Evolutionary conservation across 2,888 invertebrate species (phyloP).

Genomic region (Agrotis segetum): DNA sequence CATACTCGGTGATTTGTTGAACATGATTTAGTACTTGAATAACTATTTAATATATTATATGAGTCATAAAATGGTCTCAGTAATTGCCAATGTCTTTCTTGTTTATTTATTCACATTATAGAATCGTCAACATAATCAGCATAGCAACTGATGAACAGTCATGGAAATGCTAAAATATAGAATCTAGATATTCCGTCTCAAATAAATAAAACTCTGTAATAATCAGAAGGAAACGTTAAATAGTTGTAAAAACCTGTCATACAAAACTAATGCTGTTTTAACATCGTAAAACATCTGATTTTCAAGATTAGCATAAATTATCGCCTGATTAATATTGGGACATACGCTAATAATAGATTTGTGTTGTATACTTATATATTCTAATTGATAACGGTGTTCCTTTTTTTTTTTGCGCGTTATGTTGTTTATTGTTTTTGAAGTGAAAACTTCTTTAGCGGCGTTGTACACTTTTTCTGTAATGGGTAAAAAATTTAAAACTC

Average conservation of each 20-base stretch:
- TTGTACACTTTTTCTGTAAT: too few relatives aligned
- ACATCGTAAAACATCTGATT: slow-evolving; percentile 35
- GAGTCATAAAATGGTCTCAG: too few relatives aligned
- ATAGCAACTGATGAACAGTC: not conserved
- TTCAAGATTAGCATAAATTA: slow-evolving; percentile 33
- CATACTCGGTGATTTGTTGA: too few relatives aligned
- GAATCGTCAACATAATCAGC: too few relatives aligned
- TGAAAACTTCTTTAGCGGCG: too few relatives aligned
- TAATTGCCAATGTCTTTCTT: too few relatives aligned
- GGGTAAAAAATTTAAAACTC: too few relatives aligned
- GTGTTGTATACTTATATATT: not conserved
- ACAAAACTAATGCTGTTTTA: slow-evolving; percentile 37
- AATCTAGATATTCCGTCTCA: slow-evolving; percentile 1
- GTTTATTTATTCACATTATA: too few relatives aligned
- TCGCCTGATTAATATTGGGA: slow-evolving; percentile 29
- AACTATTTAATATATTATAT: too few relatives aligned
- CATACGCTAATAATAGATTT: slow-evolving; percentile 18
- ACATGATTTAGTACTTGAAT: too few relatives aligned
- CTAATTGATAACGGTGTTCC: slow-evolving; percentile 20
- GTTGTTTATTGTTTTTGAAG: slow-evolving; percentile 16
- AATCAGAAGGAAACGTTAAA: slow-evolving; percentile 23
- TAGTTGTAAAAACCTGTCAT: slow-evolving; percentile 43
- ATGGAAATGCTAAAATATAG: slow-evolving; percentile 2
- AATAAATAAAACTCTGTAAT: slow-evolving; percentile 17
- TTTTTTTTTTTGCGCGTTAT: not conserved